Conservation (phyloP, 1,140 invertebrate species). For the Bemisia tabaci region DNA sequence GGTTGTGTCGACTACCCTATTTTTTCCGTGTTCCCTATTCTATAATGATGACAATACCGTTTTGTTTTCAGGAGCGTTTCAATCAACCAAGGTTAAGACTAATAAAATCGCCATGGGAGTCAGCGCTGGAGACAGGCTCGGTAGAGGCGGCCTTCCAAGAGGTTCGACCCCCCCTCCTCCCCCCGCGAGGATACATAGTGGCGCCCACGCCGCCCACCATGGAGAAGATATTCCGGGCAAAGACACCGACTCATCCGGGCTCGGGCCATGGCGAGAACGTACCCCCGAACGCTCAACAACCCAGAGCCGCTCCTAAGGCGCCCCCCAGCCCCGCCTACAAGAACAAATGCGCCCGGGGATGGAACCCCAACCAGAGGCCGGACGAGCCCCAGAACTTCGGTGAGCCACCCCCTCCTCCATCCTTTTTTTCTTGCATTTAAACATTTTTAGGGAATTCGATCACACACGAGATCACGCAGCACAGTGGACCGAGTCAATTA, state of each 20-base stretch:
- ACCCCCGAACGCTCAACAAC: constrained; percentile 6
- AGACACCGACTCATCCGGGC: too few species aligned
- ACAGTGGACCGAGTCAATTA: too few species aligned
- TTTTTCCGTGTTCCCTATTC: too few species aligned
- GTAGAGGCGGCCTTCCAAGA: constrained; percentile 52
- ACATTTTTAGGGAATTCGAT: too few species aligned
- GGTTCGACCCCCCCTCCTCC: constrained; percentile 15
- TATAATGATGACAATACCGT: constrained; percentile 11
- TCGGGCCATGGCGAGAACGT: background rate
- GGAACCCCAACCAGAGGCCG: constrained; percentile 30
- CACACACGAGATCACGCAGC: too few species aligned
- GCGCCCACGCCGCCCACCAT: constrained; percentile 15
- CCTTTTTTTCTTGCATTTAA: background rate
- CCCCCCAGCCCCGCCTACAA: constrained; percentile 28
- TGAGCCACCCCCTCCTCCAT: background rate
- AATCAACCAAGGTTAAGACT: constrained; percentile 42
- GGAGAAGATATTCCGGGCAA: constrained; percentile 3
- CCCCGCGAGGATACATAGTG: constrained; percentile 17
- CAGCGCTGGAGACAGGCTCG: constrained; percentile 51
- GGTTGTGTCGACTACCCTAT: too few species aligned
- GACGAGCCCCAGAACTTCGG: constrained; percentile 15
- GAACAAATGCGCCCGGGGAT: constrained; percentile 37
- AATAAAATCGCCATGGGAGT: constrained; percentile 57
- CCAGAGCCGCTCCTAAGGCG: constrained; percentile 4
- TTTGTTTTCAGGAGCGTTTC: constrained; percentile 38